Evolutionary conservation across 2,113 vertebrate genomes (phyloP).

Genomic region (Copsychus sechellarum): DNA sequence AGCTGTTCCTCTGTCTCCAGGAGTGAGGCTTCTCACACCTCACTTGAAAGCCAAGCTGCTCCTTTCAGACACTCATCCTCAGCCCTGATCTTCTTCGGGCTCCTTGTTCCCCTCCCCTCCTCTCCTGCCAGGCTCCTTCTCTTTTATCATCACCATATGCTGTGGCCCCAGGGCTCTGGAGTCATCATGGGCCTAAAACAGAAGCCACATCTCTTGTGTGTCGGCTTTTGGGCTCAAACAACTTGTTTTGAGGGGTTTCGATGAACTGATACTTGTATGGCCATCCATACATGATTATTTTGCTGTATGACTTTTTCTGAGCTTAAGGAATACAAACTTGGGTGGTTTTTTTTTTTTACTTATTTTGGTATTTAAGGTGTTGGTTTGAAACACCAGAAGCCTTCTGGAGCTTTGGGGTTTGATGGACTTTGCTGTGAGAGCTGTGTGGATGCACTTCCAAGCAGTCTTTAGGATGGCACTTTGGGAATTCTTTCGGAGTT

Average conservation of each 20-base stretch:
- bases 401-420: neutral
- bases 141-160: neutral
- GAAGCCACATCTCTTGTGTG: neutral
- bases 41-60: constrained; percentile 40
- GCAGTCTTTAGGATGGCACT: neutral
- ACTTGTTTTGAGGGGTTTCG: neutral
- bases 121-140: neutral
- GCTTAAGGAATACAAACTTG: neutral
- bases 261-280: neutral
- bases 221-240: neutral
- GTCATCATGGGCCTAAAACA: neutral
- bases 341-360: too few species aligned
- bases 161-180: neutral
- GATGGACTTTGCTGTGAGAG: neutral
- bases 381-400: neutral
- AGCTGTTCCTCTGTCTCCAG: neutral
- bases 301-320: neutral
- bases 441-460: neutral
- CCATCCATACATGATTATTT: rapidly evolving
- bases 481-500: rapidly evolving
- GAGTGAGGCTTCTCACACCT: neutral
- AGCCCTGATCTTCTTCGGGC: neutral
- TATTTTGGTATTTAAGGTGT: neutral
- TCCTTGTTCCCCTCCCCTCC: neutral
- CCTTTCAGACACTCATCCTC: constrained; percentile 6